These are phyloP conservation scores for Marasmarcha lunaedactyla DNA, from an alignment of 2,888 invertebrate genomes.

Conservation along the genomic window DNA sequence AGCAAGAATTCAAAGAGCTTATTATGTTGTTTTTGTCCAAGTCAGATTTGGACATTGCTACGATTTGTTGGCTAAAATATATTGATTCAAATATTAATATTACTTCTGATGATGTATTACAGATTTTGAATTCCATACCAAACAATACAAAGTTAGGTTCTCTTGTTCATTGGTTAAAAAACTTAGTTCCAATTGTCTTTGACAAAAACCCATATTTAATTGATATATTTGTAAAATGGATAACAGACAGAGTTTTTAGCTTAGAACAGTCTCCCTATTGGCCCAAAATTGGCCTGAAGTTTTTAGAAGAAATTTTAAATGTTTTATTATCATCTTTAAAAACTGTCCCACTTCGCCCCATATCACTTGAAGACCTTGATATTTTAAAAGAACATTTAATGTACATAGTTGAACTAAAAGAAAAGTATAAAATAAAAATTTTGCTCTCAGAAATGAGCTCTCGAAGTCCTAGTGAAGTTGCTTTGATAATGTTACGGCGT, in stretches of 20 bases:
- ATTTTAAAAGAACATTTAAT: constrained; percentile 44
- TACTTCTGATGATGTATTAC: constrained; percentile 31
- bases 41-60: constrained; percentile 53
- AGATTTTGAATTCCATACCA: constrained; percentile 46
- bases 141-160: constrained; percentile 51
- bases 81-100: constrained; percentile 34
- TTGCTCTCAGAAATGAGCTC: constrained; percentile 49
- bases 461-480: constrained; percentile 49
- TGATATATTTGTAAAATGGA: constrained; percentile 60
- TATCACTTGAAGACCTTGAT: constrained; percentile 56
- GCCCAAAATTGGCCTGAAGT: constrained; percentile 63
- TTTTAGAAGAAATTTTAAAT: constrained; percentile 42
- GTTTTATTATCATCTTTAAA: constrained; percentile 46
- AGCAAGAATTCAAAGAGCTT: constrained; percentile 36
- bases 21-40: constrained; percentile 45
- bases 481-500: constrained; percentile 56
- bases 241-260: constrained; percentile 50
- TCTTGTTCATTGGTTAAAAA: constrained; percentile 55
- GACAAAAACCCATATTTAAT: constrained; percentile 55
- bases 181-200: constrained; percentile 47
- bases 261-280: constrained; percentile 58
- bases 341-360: constrained; percentile 43
- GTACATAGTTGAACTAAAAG: constrained; percentile 51
- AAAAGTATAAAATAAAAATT: constrained; percentile 60
- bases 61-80: constrained; percentile 59